Evolutionary conservation across 1,140 invertebrate species (phyloP).

Genomic region (Drosophila albomicans): DNA sequence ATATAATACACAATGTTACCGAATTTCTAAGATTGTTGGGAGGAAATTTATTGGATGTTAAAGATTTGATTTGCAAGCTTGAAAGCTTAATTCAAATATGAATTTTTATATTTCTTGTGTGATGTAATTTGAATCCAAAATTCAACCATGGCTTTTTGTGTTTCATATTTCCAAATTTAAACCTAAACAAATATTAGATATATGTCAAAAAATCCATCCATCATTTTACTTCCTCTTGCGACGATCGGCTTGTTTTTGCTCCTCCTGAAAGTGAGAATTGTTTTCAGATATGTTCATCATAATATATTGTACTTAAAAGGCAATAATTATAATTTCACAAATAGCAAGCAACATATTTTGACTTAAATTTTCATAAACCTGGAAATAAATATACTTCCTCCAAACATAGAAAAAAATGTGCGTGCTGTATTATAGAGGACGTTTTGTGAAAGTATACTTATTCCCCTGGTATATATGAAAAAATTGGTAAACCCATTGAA

Average conservation of each 20-base stretch:
- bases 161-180: conserved; percentile 39
- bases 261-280: conserved; percentile 69
- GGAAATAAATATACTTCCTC: conserved; percentile 71
- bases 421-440: conserved; percentile 10
- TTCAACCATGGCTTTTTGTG: conserved; percentile 11
- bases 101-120: conserved; percentile 17
- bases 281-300: background rate
- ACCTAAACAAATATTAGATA: conserved; percentile 20
- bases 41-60: conserved; percentile 32
- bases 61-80: conserved; percentile 31
- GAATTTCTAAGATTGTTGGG: conserved; percentile 2
- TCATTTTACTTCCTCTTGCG: conserved; percentile 69
- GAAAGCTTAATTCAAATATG: conserved; percentile 14
- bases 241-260: conserved; percentile 77
- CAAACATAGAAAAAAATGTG: conserved; percentile 7
- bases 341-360: conserved; percentile 24
- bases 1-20: background rate
- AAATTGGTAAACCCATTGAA: conserved; percentile 27
- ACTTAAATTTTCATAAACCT: conserved; percentile 38
- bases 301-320: conserved; percentile 45
- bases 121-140: conserved; percentile 33
- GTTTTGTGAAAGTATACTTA: conserved; percentile 79
- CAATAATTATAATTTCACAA: conserved; percentile 76
- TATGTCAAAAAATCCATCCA: background rate
- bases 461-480: conserved; percentile 55